Base-by-base conservation (phyloP, 2,113 vertebrate genomes). In the Columbina picui region DNA sequence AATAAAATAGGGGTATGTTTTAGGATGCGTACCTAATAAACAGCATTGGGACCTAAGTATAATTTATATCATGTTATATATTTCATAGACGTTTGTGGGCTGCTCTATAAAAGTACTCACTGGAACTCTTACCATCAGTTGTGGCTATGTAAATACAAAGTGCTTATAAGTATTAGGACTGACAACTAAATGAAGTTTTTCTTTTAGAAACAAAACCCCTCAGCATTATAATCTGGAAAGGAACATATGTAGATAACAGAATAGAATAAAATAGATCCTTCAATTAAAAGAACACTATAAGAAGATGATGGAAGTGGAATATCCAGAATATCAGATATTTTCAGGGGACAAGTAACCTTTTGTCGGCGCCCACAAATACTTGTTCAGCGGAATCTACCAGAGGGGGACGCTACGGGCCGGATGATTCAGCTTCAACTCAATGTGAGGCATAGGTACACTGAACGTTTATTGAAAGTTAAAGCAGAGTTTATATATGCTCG, bases 1-100 rank as follows among this genome's bases (percentile, higher is more conserved):
- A 90, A 94, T 59, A 64, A 95, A 96, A 91, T 93, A 94, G 89
- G 83, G 30, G 8, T 90, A 39, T 69, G 27, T 86, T 94, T 94
- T 96, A 34, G 90, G 34, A 59, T 60, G 49, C 32, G 19, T 82
- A 30, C 64, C 74, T 84, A 52, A 65, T 60, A 49, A 69, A 86
- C 30, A 88, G 38, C 43, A 57, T 19, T 64, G 23, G 41, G 23
- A 80, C 56, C n/a, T 59, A 6, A 71, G 15, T 25, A 69, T 56
- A 73, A 60, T 34, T 87, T 59, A 38, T 55, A 36, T 8, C 17
- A 22, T 56, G 13, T 43, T 45, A 60, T 10, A 7, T 26, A 65
- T 57, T 64, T 65, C 47, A 55, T 25, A 60, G 23, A 30, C 9
- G 19, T 69, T 52, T 71, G 32, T 64, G 56, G 9, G 61, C 8